phyloP scores from a whole-genome alignment of 2,888 invertebrate species.

The Trisateles emortualis region DNA sequence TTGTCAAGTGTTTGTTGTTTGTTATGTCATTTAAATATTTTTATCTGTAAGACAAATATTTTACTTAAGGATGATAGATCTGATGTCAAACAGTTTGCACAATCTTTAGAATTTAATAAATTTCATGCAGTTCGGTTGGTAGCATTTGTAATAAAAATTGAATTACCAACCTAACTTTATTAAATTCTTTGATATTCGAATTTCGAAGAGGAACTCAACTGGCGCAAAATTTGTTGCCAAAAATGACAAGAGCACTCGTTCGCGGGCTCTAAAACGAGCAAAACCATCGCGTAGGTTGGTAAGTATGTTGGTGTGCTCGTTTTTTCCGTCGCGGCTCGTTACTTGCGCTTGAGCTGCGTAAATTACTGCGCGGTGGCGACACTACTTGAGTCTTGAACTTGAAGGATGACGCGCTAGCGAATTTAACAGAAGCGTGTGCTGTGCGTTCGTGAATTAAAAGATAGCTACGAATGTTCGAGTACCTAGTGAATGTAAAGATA shows the following conservation, averaged over 20 bases:
- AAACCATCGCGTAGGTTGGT: slow-evolving; percentile 54
- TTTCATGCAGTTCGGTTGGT: background rate
- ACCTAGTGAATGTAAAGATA: background rate
- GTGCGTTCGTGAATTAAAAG: slow-evolving; percentile 8
- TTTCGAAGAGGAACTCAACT: slow-evolving; percentile 25
- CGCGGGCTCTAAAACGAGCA: slow-evolving; percentile 55
- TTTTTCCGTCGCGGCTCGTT: slow-evolving; percentile 74
- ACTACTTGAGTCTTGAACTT: slow-evolving; percentile 32
- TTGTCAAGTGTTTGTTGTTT: too few relatives aligned
- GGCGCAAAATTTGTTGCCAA: slow-evolving; percentile 38
- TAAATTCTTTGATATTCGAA: slow-evolving; percentile 13
- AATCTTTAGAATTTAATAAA: background rate
- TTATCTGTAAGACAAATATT: too few relatives aligned
- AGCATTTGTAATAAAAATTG: background rate
- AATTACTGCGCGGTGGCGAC: slow-evolving; percentile 52
- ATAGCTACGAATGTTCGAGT: too few relatives aligned
- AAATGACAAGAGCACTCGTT: slow-evolving; percentile 48
- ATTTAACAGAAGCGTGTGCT: slow-evolving; percentile 4
- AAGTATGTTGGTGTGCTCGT: slow-evolving; percentile 55
- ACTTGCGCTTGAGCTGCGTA: slow-evolving; percentile 59
- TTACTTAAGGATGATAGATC: too few relatives aligned
- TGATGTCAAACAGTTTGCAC: too few relatives aligned
- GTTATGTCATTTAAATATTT: too few relatives aligned
- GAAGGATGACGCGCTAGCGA: slow-evolving; percentile 38
- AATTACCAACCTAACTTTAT: slow-evolving; percentile 2